Evolutionary conservation across 2,888 invertebrate species (phyloP).

Genomic region (Platycheirus albimanus): DNA sequence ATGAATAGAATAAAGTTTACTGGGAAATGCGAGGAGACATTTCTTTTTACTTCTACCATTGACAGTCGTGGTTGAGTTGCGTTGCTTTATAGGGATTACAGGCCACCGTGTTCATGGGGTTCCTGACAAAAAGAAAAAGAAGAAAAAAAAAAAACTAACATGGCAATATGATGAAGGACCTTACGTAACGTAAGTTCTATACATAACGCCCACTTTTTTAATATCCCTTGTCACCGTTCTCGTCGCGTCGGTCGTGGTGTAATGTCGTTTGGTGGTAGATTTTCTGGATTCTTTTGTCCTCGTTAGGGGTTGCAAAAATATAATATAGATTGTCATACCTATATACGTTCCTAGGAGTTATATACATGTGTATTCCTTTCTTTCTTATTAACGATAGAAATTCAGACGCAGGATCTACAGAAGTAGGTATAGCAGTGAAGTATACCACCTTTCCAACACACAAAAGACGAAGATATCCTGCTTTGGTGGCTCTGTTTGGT

Average conservation of each 20-base stretch:
- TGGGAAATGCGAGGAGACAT: constrained; percentile 39
- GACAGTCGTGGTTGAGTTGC: background rate
- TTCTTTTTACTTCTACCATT: background rate
- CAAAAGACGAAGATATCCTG: no score
- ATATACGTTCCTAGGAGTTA: no score
- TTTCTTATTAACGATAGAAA: no score
- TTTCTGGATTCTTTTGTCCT: constrained; percentile 54
- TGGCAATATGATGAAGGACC: background rate
- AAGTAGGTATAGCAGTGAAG: no score
- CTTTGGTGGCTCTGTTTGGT: no score
- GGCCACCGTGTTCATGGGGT: background rate
- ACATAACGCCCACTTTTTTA: constrained; percentile 38
- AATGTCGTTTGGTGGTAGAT: constrained; percentile 52
- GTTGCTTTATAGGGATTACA: constrained; percentile 8
- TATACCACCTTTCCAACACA: no score
- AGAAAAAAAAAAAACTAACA: background rate
- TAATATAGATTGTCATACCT: no score
- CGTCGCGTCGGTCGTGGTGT: constrained; percentile 12
- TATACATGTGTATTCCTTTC: no score
- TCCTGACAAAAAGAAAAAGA: background rate
- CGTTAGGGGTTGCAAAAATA: constrained; percentile 64
- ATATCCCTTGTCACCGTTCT: constrained; percentile 54
- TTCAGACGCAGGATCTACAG: no score
- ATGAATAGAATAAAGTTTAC: constrained; percentile 35
- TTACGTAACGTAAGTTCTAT: background rate